These are phyloP conservation scores for Enteromius treurensis DNA, from an alignment of 2,797 vertebrate species.

Conservation along the genomic window DNA sequence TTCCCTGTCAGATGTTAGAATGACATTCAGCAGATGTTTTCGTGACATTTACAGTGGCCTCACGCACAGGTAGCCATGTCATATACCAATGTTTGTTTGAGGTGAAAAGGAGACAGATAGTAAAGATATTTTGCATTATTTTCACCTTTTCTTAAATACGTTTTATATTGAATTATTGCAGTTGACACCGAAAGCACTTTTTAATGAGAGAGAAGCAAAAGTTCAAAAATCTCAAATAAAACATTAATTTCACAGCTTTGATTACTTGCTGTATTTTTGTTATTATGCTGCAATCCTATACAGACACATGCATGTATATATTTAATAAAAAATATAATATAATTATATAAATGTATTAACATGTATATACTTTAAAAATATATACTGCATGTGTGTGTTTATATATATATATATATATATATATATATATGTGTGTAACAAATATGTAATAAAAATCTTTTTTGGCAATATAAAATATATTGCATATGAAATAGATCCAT, in stretches of 20 bases:
- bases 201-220: background rate
- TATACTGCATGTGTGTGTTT: too few relatives aligned
- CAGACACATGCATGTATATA: too few relatives aligned
- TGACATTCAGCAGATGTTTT: conserved; percentile 20
- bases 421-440: too few relatives aligned
- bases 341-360: too few relatives aligned
- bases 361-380: too few relatives aligned
- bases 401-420: too few relatives aligned
- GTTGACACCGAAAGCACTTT: background rate
- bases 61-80: background rate
- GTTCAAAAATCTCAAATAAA: background rate
- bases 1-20: background rate
- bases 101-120: background rate
- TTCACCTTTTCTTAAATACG: background rate
- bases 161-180: background rate
- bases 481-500: background rate
- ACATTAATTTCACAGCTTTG: background rate
- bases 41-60: background rate
- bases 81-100: background rate
- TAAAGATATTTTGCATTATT: background rate
- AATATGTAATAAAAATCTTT: too few relatives aligned
- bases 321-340: too few relatives aligned
- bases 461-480: too few relatives aligned
- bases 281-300: background rate
- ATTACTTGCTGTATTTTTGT: background rate